phyloP scores from a whole-genome alignment of 2,888 invertebrate species.

The Cerastoderma edule region DNA sequence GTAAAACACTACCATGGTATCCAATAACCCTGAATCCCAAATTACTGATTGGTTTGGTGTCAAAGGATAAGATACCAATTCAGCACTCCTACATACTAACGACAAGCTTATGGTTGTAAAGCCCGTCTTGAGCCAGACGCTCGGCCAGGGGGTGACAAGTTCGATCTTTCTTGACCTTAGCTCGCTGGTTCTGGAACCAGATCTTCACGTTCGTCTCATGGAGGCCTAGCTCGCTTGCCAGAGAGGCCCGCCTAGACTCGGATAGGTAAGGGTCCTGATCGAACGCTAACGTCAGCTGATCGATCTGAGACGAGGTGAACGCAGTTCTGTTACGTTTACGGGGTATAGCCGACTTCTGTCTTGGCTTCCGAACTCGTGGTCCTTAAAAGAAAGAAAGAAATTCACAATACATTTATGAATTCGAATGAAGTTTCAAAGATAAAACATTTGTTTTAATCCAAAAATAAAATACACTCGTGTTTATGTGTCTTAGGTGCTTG shows the following conservation, averaged over 20 bases:
- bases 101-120: constrained; percentile 90
- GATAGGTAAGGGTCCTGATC: constrained; percentile 89
- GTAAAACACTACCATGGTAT: no score
- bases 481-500: no score
- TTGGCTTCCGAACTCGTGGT: constrained; percentile 43
- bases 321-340: constrained; percentile 91
- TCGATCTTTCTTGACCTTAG: constrained; percentile 95
- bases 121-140: constrained; percentile 96
- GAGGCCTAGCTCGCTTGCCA: constrained; percentile 95
- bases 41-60: no score
- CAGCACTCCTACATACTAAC: not conserved
- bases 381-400: no score
- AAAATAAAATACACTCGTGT: no score
- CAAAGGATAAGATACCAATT: not conserved
- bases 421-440: no score
- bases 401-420: no score
- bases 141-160: constrained; percentile 92
- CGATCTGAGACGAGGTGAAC: constrained; percentile 94
- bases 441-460: no score
- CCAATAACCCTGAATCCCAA: no score
- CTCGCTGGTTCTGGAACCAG: constrained; percentile 98
- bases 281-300: constrained; percentile 94
- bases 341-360: constrained; percentile 12
- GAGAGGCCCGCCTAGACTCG: constrained; percentile 93
- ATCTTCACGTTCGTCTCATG: constrained; percentile 98